phyloP scores from a whole-genome alignment of 1,140 invertebrate genomes.

The Oscheius sp. region DNA sequence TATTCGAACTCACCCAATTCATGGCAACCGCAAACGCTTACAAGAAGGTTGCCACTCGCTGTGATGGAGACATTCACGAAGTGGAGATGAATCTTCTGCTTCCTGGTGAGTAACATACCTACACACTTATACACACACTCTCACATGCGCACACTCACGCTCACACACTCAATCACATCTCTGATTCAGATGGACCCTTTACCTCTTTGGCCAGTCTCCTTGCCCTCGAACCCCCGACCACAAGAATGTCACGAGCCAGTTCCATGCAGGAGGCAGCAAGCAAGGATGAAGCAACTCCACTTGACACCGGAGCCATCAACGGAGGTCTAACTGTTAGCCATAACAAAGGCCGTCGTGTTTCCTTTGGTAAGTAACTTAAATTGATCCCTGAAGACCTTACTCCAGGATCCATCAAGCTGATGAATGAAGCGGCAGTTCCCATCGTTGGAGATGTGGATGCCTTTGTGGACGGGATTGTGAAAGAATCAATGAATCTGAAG shows the following conservation, averaged over 20 bases:
- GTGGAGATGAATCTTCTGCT: conserved; percentile 20
- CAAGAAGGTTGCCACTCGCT: conserved; percentile 16
- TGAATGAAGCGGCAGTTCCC: not conserved
- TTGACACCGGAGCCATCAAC: not conserved
- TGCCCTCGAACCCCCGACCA: conserved; percentile 13
- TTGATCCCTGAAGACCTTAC: not conserved
- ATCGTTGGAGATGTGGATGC: not conserved
- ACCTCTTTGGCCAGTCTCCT: conserved; percentile 6
- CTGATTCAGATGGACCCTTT: not conserved
- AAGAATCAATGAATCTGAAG: conserved; percentile 2
- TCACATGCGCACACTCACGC: not conserved
- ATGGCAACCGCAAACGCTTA: conserved; percentile 9
- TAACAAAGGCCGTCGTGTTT: conserved; percentile 26
- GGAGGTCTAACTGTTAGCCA: conserved; percentile 10
- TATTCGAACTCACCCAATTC: conserved; percentile 15
- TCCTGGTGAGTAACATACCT: conserved; percentile 5
- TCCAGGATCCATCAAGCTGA: not conserved
- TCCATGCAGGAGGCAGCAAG: not conserved
- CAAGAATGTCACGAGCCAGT: conserved; percentile 12
- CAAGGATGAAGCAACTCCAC: conserved; percentile 1
- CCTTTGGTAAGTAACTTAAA: conserved; percentile 24
- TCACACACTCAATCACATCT: not conserved
- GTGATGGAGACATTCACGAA: conserved; percentile 1
- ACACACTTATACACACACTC: no score
- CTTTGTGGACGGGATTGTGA: conserved; percentile 1